These are phyloP conservation scores for Romanogobio albipinnatus DNA, from an alignment of 2,113 vertebrate species.

Conservation along the genomic window DNA sequence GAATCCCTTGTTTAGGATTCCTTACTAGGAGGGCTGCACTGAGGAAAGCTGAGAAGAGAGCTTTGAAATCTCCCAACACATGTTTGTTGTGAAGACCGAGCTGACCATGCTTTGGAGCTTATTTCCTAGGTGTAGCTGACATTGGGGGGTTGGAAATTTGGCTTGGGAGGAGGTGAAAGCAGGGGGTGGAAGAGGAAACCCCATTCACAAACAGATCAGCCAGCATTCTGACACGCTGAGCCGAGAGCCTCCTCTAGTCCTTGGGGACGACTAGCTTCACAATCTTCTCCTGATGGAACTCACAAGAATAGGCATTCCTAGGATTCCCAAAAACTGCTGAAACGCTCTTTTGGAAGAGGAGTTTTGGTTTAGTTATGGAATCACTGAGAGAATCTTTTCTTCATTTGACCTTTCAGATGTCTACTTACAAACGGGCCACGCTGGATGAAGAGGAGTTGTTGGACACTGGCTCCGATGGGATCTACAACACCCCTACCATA, in stretches of 20 bases:
- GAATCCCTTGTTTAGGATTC: constrained; percentile 15
- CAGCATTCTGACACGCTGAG: constrained; percentile 14
- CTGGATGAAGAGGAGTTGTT: constrained; percentile 92
- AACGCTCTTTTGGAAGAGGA: constrained; percentile 26
- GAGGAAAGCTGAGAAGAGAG: constrained; percentile 25
- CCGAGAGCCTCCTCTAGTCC: constrained; percentile 6
- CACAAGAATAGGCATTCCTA: constrained; percentile 43
- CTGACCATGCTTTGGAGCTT: constrained; percentile 50
- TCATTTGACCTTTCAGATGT: constrained; percentile 90
- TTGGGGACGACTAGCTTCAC: constrained; percentile 41
- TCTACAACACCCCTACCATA: constrained; percentile 83
- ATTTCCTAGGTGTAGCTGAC: constrained; percentile 35
- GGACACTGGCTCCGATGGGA: constrained; percentile 84
- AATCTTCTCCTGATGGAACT: constrained; percentile 62
- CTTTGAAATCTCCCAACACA: constrained; percentile 32
- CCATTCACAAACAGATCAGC: constrained; percentile 12
- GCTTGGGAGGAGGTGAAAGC: constrained; percentile 39
- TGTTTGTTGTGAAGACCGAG: constrained; percentile 50
- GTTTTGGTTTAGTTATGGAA: constrained; percentile 66
- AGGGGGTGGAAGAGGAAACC: constrained; percentile 44
- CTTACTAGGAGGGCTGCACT: neutral
- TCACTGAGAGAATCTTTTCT: constrained; percentile 80
- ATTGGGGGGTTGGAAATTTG: constrained; percentile 44
- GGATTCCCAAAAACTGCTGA: constrained; percentile 47
- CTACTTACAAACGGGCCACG: constrained; percentile 90